Evolutionary conservation across 2,888 invertebrate genomes (phyloP), one percentile per base, ranked within the genome.

Genomic region (Hydroisotoma schaefferi): DNA sequence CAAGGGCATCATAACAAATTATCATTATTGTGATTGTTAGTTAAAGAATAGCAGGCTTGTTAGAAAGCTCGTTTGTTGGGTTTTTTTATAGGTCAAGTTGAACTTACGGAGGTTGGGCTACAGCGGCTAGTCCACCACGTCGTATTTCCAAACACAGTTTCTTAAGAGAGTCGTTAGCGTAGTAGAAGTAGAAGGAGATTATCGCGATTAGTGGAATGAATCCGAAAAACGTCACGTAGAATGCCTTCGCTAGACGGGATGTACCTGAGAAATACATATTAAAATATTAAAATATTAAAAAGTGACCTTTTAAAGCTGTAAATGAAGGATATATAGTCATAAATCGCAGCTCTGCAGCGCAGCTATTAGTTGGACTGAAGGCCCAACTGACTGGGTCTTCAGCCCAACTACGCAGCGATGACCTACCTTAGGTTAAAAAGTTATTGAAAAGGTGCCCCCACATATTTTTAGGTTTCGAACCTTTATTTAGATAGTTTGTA

Each of bases 191-290:
- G 76, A 89, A 83, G 38, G 85, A 80, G 2, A 85, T 74, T 23
- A 88, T 77, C 1, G 87, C 83, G 43, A 87, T 77, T 60, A 84
- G 77, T 0, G 94, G 93, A 57, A 94, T 80, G 71, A 94, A 85
- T 25, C 90, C 87, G 73, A 94, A 82, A 83, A 94, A 92, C 73
- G 93, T 85, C 69, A 95, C 83, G 77, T 88, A 88, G 80, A 95
- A 82, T 29, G 87, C 87, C 63, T 88, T 86, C 75, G 90, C 84
- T 76, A 91, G 84, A 73, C 85, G 85, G 70, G 83, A 83, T 75
- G 85, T 83, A 67, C 87, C 91, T 91, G 82, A 81, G 15, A 5
- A 47, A 44, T 20, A 18, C 33, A 33, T 33, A 33, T 15, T 10
- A 33, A 33, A 33, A 10, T 10, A 10, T 10, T 33, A 10, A 15